Percentiles rank a stretch among this genome's conserved stretches.
These are phyloP conservation scores for Pristionchus entomophagus DNA, from an alignment of 2,888 invertebrate genomes.

Conservation along the genomic window DNA sequence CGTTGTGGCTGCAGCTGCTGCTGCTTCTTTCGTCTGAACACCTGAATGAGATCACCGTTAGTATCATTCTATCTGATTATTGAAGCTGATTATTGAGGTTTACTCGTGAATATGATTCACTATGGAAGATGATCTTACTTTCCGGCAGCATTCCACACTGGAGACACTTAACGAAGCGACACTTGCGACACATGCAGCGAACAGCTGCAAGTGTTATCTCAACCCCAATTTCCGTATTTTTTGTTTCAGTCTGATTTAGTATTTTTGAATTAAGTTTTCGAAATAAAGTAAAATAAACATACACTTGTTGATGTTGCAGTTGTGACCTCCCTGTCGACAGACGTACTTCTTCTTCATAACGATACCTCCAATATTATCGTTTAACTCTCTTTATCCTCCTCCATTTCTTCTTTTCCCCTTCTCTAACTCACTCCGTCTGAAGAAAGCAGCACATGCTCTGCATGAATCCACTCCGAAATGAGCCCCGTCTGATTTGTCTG, in stretches of 20 bases:
- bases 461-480: conserved; percentile 58
- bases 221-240: too few relatives aligned
- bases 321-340: conserved; percentile 55
- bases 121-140: conserved; percentile 45
- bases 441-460: conserved; percentile 57
- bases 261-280: too few relatives aligned
- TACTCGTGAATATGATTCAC: conserved; percentile 50
- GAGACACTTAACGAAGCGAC: conserved; percentile 55
- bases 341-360: conserved; percentile 57
- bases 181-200: conserved; percentile 58
- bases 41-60: neutral
- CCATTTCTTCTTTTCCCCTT: neutral
- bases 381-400: neutral
- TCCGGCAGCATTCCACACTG: conserved; percentile 56
- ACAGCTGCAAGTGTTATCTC: conserved; percentile 52
- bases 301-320: conserved; percentile 56
- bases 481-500: conserved; percentile 54
- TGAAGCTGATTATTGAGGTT: neutral
- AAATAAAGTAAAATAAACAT: neutral
- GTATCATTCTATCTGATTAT: neutral
- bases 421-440: conserved; percentile 33
- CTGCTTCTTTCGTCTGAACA: conserved; percentile 39
- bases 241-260: too few relatives aligned
- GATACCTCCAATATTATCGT: conserved; percentile 21
- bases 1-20: neutral